phyloP scores from a whole-genome alignment of 2,888 invertebrate genomes.

The Hyposoter didymator region DNA sequence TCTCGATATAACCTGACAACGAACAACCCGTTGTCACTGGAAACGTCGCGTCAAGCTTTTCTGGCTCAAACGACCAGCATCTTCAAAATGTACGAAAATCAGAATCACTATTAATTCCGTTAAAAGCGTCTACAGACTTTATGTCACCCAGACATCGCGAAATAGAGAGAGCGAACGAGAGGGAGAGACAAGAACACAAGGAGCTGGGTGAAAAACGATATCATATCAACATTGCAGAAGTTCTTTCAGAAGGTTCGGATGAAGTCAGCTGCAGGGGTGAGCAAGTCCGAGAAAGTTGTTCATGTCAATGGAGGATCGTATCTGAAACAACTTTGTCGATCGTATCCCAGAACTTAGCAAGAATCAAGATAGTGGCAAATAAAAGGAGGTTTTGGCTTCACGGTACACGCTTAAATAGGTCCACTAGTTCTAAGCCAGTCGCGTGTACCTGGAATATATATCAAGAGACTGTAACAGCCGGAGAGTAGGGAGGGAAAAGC shows the following conservation, averaged over 20 bases:
- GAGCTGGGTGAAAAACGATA: slow-evolving; percentile 1
- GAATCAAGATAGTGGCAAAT: slow-evolving; percentile 1
- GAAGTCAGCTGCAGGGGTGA: slow-evolving; percentile 22
- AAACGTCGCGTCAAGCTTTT: slow-evolving; percentile 7
- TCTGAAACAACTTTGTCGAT: slow-evolving; percentile 21
- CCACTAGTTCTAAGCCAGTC: slow-evolving; percentile 35
- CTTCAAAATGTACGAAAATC: neutral
- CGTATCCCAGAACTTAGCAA: neutral
- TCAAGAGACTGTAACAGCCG: slow-evolving; percentile 14
- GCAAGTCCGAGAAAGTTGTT: slow-evolving; percentile 28
- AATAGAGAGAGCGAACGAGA: neutral
- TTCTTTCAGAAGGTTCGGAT: slow-evolving; percentile 35
- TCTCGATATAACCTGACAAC: slow-evolving; percentile 10
- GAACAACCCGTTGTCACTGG: neutral
- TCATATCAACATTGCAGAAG: slow-evolving; percentile 47
- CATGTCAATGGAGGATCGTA: slow-evolving; percentile 48
- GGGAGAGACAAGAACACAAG: neutral
- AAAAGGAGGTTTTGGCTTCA: slow-evolving; percentile 40
- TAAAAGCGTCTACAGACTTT: neutral
- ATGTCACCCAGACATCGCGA: neutral
- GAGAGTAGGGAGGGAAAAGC: neutral
- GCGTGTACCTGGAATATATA: slow-evolving; percentile 46
- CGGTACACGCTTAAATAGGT: slow-evolving; percentile 61
- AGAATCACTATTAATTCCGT: slow-evolving; percentile 18
- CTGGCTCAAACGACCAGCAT: neutral